These are phyloP conservation scores for Ectemnius lituratus DNA, from an alignment of 2,888 invertebrate species.

Conservation along the genomic window DNA sequence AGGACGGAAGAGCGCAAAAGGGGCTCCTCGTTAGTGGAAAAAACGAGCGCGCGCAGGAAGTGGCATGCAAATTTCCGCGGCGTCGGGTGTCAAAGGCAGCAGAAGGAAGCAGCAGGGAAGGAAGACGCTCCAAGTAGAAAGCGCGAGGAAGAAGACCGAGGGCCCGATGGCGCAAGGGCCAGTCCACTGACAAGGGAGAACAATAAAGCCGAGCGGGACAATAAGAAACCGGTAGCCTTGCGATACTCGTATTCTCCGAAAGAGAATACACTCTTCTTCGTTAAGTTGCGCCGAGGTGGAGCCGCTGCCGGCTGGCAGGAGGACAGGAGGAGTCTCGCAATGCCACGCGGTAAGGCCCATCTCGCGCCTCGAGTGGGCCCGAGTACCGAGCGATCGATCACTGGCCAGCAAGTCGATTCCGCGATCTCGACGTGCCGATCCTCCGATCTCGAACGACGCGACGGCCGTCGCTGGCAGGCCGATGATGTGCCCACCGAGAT, in stretches of 20 bases:
- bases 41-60: constrained; percentile 27
- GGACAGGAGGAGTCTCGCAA: constrained; percentile 19
- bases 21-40: constrained; percentile 2
- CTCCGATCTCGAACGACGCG: constrained; percentile 32
- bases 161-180: constrained; percentile 30
- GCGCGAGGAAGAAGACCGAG: constrained; percentile 23
- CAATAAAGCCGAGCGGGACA: constrained; percentile 55
- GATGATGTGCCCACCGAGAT: constrained; percentile 53
- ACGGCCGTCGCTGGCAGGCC: constrained; percentile 21
- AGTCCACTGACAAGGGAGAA: constrained; percentile 49
- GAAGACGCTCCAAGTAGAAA: constrained; percentile 10
- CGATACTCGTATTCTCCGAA: constrained; percentile 37
- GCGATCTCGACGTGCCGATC: constrained; percentile 48
- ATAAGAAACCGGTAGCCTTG: constrained; percentile 59
- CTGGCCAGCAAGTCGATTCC: constrained; percentile 34
- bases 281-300: constrained; percentile 36
- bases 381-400: constrained; percentile 50
- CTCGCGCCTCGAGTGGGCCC: constrained; percentile 17
- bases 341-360: constrained; percentile 27
- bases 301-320: constrained; percentile 9
- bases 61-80: constrained; percentile 39
- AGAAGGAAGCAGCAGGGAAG: constrained; percentile 26
- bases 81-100: background rate
- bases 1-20: too few relatives aligned
- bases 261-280: constrained; percentile 51